Base-by-base conservation (phyloP, 2,113 vertebrate species). In the Halichoerus grypus region DNA sequence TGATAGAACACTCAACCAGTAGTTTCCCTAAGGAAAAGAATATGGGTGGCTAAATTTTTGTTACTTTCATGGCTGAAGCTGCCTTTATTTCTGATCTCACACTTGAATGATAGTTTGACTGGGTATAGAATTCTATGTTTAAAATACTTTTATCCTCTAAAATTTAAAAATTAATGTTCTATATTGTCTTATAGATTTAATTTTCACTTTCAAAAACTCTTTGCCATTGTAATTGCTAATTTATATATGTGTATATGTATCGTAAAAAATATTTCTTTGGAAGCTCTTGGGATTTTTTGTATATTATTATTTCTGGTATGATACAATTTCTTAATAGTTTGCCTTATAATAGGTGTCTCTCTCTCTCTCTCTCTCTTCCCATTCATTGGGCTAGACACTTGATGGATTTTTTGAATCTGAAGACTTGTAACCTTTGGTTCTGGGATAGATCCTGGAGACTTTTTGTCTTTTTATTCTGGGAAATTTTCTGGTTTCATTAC, bases 81-180 rank as follows among this genome's bases (percentile, higher is more conserved):
- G 46, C 39, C 12, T 28, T 81, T 76, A 46, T 94, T 94, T 69
- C 31, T 92, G 0, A 19, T 76, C 7, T 51, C 9, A 86, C 28
- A 71, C 42, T 92, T 61, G 33, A 51, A 49, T 65, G 42, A 67
- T 76, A 67, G 28, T 24, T 83, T 96, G 65, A 51, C 11, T 72
- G 55, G 80, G 57, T 69, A 61, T 88, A 88, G 61, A 94, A 88
- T 95, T 96, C 24, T 87, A 71, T 72, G 10, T 89, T 95, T 80
- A 79, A 82, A 93, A 65, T 80, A 74, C 31, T 36, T 79, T 84
- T 79, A 69, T 81, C 24, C 4, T 39, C 11, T 19, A 63, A 79
- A 95, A 61, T 79, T 81, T 71, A 85, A 57, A 94, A 77, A 76
- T 84, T 14, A 71, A 49, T 65, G 42, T 15, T 63, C 14, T 24